A percentile compares a stretch with the other conserved stretches of the same genome.
phyloP scores from a whole-genome alignment of 2,888 invertebrate species.

The Dolichomitus sp. region DNA sequence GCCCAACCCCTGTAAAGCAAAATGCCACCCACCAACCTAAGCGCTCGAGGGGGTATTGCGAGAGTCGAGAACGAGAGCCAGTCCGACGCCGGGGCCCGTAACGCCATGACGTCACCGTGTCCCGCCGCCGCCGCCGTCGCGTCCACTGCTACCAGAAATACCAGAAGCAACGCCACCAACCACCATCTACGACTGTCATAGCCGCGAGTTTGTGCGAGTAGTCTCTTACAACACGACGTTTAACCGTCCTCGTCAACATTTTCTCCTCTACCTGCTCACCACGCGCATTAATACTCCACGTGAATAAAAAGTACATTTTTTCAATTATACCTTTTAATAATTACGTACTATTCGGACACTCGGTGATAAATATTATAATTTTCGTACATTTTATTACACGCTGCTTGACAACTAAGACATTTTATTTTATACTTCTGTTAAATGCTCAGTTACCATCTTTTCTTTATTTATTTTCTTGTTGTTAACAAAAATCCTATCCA shows the following conservation, averaged over 20 bases:
- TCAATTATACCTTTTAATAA: conserved; percentile 2
- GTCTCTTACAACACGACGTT: conserved; percentile 7
- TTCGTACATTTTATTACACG: no score
- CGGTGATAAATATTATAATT: no score
- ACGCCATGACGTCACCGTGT: conserved; percentile 83
- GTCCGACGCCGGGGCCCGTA: conserved; percentile 85
- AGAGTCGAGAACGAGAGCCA: conserved; percentile 75
- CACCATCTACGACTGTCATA: conserved; percentile 44
- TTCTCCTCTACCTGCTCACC: conserved; percentile 7
- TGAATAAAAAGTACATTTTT: conserved; percentile 30
- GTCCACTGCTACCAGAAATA: conserved; percentile 65
- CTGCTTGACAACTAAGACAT: no score
- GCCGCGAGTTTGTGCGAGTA: conserved; percentile 42
- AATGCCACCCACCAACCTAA: conserved; percentile 38
- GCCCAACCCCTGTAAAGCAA: conserved; percentile 34
- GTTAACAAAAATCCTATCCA: no score
- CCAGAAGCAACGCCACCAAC: conserved; percentile 46
- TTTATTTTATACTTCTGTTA: no score
- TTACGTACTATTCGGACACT: no score
- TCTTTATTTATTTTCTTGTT: no score
- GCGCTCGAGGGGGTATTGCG: conserved; percentile 42
- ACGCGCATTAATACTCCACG: conserved; percentile 15
- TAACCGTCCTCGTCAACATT: conserved; percentile 1
- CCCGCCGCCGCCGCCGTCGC: conserved; percentile 75
- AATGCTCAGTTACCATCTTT: no score